Evolutionary conservation across 2,113 vertebrate genomes (phyloP).

Genomic region (Oenanthe oenanthe): DNA sequence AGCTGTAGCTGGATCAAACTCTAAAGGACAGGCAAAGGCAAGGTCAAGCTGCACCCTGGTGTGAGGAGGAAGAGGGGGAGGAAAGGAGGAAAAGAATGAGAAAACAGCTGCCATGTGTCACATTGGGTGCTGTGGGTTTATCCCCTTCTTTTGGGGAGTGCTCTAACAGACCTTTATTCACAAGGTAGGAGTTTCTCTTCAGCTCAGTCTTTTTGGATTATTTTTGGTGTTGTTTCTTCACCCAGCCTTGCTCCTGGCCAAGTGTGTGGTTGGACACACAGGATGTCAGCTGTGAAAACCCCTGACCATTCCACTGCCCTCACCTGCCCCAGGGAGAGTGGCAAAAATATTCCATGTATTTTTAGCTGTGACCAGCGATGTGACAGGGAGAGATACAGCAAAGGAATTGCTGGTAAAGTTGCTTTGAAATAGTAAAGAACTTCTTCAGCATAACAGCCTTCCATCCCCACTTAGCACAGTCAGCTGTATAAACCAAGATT

Average conservation of each 20-base stretch:
- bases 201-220: not conserved
- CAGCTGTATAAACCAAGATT: slow-evolving; percentile 49
- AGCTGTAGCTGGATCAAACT: not conserved
- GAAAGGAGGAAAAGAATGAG: not conserved
- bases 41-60: not conserved
- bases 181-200: not conserved
- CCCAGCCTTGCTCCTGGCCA: not conserved
- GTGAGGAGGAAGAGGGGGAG: not conserved
- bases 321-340: not conserved
- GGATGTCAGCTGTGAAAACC: not conserved
- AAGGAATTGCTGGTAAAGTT: not conserved
- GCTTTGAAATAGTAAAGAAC: slow-evolving; percentile 46
- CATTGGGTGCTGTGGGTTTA: not conserved
- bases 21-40: not conserved
- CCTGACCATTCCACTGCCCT: not conserved
- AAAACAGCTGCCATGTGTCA: not conserved
- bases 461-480: slow-evolving; percentile 16
- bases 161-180: not conserved
- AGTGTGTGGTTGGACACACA: not conserved
- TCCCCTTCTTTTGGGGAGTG: not conserved
- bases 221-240: not conserved
- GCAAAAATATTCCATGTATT: not conserved
- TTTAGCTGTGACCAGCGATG: not conserved
- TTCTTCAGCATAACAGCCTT: slow-evolving; percentile 43
- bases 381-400: not conserved